phyloP scores from a whole-genome alignment of 2,888 invertebrate genomes.

The Epinotia demarniana region DNA sequence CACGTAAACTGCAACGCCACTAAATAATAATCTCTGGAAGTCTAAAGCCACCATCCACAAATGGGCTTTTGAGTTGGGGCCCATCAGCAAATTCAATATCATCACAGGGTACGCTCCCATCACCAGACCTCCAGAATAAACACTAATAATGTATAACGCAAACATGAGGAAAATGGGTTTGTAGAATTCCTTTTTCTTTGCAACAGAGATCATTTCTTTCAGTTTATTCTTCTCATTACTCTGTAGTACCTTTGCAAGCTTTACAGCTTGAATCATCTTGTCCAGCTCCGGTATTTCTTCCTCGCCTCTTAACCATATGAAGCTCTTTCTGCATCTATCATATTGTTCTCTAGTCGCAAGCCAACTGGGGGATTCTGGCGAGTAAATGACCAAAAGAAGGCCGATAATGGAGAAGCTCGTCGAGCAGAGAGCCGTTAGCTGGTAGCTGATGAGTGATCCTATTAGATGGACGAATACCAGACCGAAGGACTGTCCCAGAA shows the following conservation, averaged over 20 bases:
- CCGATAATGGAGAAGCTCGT: slow-evolving; percentile 74
- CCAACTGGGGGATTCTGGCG: slow-evolving; percentile 87
- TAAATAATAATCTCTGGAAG: slow-evolving; percentile 83
- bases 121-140: slow-evolving; percentile 87
- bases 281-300: slow-evolving; percentile 63
- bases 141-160: slow-evolving; percentile 85
- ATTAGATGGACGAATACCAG: slow-evolving; percentile 85
- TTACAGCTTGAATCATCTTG: slow-evolving; percentile 49
- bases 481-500: slow-evolving; percentile 83
- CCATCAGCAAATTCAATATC: slow-evolving; percentile 83
- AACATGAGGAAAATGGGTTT: slow-evolving; percentile 85
- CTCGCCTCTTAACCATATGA: slow-evolving; percentile 83
- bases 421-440: slow-evolving; percentile 78
- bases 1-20: slow-evolving; percentile 83
- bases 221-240: slow-evolving; percentile 14
- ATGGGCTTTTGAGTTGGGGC: slow-evolving; percentile 84
- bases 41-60: slow-evolving; percentile 88
- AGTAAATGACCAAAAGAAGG: slow-evolving; percentile 65
- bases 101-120: slow-evolving; percentile 87
- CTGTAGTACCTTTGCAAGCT: not conserved
- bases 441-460: slow-evolving; percentile 84
- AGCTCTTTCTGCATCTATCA: slow-evolving; percentile 80
- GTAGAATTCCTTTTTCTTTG: slow-evolving; percentile 78
- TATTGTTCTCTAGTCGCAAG: slow-evolving; percentile 79
- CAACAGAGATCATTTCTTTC: slow-evolving; percentile 53